Base-by-base conservation (phyloP, 2,797 vertebrate species). In the Yasuhikotakia modesta region DNA sequence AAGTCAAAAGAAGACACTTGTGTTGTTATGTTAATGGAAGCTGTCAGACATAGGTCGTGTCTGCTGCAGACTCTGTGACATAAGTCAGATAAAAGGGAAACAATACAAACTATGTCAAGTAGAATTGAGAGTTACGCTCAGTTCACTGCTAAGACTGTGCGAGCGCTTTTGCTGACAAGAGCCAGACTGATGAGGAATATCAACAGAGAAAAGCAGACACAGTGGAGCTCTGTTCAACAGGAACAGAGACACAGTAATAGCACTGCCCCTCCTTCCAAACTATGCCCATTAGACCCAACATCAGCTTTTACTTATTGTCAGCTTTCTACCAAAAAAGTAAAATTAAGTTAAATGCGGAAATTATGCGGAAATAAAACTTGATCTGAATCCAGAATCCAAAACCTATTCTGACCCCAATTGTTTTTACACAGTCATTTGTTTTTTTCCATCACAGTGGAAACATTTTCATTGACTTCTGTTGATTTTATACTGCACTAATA, bases 161-260 rank as follows among this genome's bases (percentile, higher is more conserved):
- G 72, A 64, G 73, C 30, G 24, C 70, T 76, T 73, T 68, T 66
- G 50, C 61, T 64, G 67, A 85, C 76, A 85, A 81, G 68, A 78
- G 81, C 66, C 48, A 75, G 43, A 53, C 65, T 85, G 72, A 76
- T 30, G 22, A 19, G 11, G 8, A 68, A 79, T 64, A 76, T 79
- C 73, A 77, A 79, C 80, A 86, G 78, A 87, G 70, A 74, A 46
- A 79, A 75, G 68, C 78, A 82, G 81, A 85, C 80, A 81, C 66
- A 87, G 77, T 89, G 66, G 69, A 81, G 79, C 83, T 70, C 87
- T 91, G 88, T 91, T 89, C 65, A 46, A 8, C 78, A 84, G 79
- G 78, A 91, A 91, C 90, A 90, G 86, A 84, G 85, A 76, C 57
- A 78, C 85, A 87, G 86, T 90, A 83, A 84, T 86, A 78, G 81